Percentiles rank a stretch among this genome's conserved stretches.
These are phyloP conservation scores for Drosophila virilis DNA, from an alignment of 1,140 invertebrate species.

Conservation along the genomic window DNA sequence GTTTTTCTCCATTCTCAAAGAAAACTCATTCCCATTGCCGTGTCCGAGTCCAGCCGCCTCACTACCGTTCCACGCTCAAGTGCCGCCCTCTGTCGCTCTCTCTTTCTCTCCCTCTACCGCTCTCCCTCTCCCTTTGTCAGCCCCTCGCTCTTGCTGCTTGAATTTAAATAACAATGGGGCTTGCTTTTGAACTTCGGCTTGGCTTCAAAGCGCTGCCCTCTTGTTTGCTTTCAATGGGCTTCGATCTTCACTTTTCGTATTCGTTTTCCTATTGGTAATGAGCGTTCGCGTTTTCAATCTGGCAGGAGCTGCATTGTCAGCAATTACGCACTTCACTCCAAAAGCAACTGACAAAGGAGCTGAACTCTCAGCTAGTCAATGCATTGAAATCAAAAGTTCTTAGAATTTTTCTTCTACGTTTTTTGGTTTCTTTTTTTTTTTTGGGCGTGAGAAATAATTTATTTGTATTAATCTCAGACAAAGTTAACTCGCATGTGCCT, in stretches of 20 bases:
- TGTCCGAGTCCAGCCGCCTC: background rate
- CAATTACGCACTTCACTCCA: conserved; percentile 71
- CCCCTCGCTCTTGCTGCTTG: conserved; percentile 11
- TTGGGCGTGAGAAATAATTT: conserved; percentile 41
- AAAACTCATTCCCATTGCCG: conserved; percentile 17
- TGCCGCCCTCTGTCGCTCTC: conserved; percentile 36
- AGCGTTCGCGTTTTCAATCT: conserved; percentile 40
- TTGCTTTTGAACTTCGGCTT: conserved; percentile 49
- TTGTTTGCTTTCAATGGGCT: conserved; percentile 44
- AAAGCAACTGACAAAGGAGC: conserved; percentile 52
- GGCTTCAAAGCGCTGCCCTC: conserved; percentile 61
- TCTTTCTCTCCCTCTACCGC: background rate
- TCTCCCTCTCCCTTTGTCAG: background rate
- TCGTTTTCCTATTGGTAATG: conserved; percentile 66
- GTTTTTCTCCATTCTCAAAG: conserved; percentile 53
- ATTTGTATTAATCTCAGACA: background rate
- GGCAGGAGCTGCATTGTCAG: conserved; percentile 67
- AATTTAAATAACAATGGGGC: conserved; percentile 78
- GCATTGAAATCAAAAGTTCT: conserved; percentile 70
- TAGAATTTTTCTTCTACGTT: conserved; percentile 36
- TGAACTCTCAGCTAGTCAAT: conserved; percentile 46
- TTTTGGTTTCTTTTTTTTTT: conserved; percentile 21
- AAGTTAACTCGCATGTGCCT: no score
- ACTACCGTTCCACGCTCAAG: conserved; percentile 52
- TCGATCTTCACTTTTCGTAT: conserved; percentile 22